Percentiles rank a stretch among this genome's conserved stretches.
Evolutionary conservation across 53 echinoderm and acorn worm genomes (phyloP).

Genomic region (Temnopleurus reevesii): DNA sequence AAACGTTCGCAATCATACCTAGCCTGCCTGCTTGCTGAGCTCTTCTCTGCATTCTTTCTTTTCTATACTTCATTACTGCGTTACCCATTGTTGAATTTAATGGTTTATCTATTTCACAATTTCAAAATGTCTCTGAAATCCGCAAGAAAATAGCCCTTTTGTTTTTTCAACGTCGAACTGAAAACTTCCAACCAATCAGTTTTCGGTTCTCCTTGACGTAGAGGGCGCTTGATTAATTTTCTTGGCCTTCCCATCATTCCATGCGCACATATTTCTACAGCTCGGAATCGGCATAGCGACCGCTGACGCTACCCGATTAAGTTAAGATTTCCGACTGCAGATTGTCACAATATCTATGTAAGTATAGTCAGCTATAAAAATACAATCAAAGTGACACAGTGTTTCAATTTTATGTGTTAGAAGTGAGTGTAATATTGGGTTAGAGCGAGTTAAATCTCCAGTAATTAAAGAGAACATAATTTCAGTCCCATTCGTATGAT

Average conservation of each 20-base stretch:
- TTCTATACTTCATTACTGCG: conserved; percentile 21
- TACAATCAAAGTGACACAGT: too few relatives aligned
- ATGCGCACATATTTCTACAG: not conserved
- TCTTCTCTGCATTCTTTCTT: conserved; percentile 9
- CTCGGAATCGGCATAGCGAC: conserved; percentile 10
- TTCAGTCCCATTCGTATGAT: not conserved
- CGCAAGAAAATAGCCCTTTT: too few relatives aligned
- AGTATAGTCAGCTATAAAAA: not conserved
- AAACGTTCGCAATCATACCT: conserved; percentile 9
- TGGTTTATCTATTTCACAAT: not conserved
- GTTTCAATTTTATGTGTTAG: too few relatives aligned
- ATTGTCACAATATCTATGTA: not conserved
- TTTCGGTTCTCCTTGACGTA: not conserved
- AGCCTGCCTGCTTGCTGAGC: conserved; percentile 25
- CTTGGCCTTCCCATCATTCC: not conserved
- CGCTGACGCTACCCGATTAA: not conserved
- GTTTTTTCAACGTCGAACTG: too few relatives aligned
- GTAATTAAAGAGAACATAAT: too few relatives aligned
- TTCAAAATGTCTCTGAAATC: not conserved
- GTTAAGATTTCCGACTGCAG: not conserved
- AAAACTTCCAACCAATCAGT: not conserved
- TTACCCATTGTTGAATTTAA: conserved; percentile 19
- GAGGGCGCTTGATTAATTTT: not conserved
- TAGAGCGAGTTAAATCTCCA: not conserved
- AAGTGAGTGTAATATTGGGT: not conserved